Evolutionary conservation across 2,888 invertebrate genomes (phyloP).

Genomic region (Pecten maximus): DNA sequence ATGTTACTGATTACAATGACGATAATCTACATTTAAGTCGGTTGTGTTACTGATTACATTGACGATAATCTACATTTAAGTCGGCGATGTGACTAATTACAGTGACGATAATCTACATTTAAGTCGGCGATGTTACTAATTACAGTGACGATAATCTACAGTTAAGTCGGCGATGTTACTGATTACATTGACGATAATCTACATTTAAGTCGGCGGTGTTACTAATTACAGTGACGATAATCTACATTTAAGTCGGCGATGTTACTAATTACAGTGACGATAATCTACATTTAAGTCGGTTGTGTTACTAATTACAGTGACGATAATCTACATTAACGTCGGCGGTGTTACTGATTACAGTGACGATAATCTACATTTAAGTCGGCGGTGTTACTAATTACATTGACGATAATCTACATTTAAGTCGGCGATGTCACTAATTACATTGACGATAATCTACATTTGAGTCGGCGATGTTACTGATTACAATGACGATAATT

Average conservation of each 20-base stretch:
- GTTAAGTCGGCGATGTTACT: neutral
- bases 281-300: too few species aligned
- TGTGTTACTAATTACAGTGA: too few species aligned
- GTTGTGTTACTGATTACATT: neutral
- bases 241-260: too few species aligned
- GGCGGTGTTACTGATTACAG: too few species aligned
- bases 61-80: neutral
- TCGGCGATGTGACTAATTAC: neutral
- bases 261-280: too few species aligned
- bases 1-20: neutral
- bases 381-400: neutral
- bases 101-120: neutral
- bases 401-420: neutral
- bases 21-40: neutral
- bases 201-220: too few species aligned
- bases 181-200: neutral
- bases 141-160: neutral
- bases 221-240: too few species aligned
- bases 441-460: neutral
- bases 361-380: neutral
- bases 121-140: neutral
- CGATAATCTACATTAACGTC: too few species aligned
- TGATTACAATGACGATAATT: neutral
- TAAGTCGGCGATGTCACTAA: neutral
- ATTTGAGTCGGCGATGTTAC: neutral